Evolutionary conservation across 2,113 vertebrate species (phyloP).

Genomic region (Suricata suricatta): DNA sequence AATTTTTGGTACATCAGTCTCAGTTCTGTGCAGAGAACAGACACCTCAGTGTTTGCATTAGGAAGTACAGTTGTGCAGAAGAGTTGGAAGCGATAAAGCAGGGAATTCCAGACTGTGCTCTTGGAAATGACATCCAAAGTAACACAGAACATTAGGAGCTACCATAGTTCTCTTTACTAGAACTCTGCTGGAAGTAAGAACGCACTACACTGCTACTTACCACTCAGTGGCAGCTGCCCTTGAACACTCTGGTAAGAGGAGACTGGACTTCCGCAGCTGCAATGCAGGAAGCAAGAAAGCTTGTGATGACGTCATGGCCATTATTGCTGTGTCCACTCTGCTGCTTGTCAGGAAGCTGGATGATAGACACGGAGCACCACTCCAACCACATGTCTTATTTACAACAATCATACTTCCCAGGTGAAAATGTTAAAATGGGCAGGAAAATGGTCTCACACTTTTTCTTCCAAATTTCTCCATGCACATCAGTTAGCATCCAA

Average conservation of each 20-base stretch:
- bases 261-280: not conserved
- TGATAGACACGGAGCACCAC: not conserved
- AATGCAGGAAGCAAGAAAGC: not conserved
- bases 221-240: not conserved
- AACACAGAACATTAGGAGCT: not conserved
- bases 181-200: not conserved
- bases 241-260: not conserved
- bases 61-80: not conserved
- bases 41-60: not conserved
- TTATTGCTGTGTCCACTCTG: not conserved
- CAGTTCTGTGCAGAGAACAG: not conserved
- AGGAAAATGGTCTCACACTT: not conserved
- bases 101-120: not conserved
- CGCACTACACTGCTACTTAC: fast-evolving
- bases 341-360: not conserved
- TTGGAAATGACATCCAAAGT: not conserved
- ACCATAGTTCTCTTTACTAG: not conserved
- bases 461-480: not conserved
- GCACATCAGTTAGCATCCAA: not conserved
- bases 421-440: not conserved
- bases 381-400: not conserved
- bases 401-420: not conserved
- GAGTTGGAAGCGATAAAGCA: not conserved
- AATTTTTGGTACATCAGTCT: not conserved
- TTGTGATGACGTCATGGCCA: not conserved